Evolutionary conservation across 2,888 invertebrate genomes (phyloP), one percentile per base, ranked within the genome.

Genomic region (Altica lythri): DNA sequence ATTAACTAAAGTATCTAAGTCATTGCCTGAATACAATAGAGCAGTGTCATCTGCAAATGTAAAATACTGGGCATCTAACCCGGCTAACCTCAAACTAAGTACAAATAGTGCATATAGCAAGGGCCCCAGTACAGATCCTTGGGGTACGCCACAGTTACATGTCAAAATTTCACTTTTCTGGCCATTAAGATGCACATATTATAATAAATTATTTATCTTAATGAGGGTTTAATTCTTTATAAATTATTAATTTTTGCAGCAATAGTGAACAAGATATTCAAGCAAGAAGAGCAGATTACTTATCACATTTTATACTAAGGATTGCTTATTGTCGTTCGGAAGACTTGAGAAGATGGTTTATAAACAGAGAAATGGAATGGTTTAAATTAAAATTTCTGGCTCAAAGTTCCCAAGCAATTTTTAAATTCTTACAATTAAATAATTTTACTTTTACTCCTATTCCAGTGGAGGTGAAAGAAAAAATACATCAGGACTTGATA

Each of bases 221-320:
- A n/a, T n/a, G n/a, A n/a, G n/a, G 22, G 9, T 14, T 27, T 19
- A 12, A 12, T 16, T 34, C 10, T n/a, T 16, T n/a, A 22, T 25
- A 19, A 29, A 16, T 27, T 16, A 18, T 18, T 35, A 9, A 25
- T 6, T 17, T 25, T 55, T 81, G 78, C 65, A 77, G 79, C 4
- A 80, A 81, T 30, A 78, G 78, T 9, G 86, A 87, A 57, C 70
- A 77, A 1, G 86, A 89, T 68, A 72, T 86, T 34, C 83, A 86
- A 70, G 83, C 84, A 1, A 81, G 91, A 49, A 81, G 83, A 22
- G 83, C 84, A 57, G 98, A 99, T 76, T 89, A 92, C 68, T 83
- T 96, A 44, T 93, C 97, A 1, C 98, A 99, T 75, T 97, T 90
- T 73, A 91, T 97, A 65, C 79, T 98, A 2, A 82, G 96, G 50